These are phyloP conservation scores for Enhydra lutris DNA, from an alignment of 2,113 vertebrate genomes.

Conservation along the genomic window DNA sequence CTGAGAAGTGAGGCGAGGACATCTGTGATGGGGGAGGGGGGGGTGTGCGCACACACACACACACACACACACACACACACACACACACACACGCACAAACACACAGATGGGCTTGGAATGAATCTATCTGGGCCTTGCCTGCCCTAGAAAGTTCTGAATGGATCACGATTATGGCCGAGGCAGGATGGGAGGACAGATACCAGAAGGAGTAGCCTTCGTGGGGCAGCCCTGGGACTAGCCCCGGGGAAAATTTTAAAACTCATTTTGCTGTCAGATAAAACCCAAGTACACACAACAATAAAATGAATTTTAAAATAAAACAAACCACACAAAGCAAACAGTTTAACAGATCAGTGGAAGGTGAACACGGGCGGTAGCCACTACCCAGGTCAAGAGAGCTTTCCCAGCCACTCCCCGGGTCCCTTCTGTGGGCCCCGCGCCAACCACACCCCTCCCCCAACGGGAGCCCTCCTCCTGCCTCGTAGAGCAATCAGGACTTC, in stretches of 20 bases:
- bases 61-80: too few relatives aligned
- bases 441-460: neutral
- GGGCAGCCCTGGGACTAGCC: neutral
- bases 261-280: neutral
- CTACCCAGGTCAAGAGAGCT: neutral
- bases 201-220: neutral
- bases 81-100: too few relatives aligned
- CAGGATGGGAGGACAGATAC: neutral
- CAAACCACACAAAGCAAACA: neutral
- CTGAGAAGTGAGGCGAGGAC: neutral
- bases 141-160: neutral
- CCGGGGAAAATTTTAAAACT: neutral
- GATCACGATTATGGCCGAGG: neutral
- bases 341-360: neutral
- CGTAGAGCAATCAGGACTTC: neutral
- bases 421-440: too few relatives aligned
- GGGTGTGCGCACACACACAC: too few relatives aligned
- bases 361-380: neutral
- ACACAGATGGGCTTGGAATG: neutral
- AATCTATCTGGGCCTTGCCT: neutral
- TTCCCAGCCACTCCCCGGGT: too few relatives aligned
- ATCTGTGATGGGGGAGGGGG: neutral
- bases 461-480: neutral
- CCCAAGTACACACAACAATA: neutral
- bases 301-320: neutral